phyloP scores from a whole-genome alignment of 2,113 vertebrate species.

The Colossoma macropomum region DNA sequence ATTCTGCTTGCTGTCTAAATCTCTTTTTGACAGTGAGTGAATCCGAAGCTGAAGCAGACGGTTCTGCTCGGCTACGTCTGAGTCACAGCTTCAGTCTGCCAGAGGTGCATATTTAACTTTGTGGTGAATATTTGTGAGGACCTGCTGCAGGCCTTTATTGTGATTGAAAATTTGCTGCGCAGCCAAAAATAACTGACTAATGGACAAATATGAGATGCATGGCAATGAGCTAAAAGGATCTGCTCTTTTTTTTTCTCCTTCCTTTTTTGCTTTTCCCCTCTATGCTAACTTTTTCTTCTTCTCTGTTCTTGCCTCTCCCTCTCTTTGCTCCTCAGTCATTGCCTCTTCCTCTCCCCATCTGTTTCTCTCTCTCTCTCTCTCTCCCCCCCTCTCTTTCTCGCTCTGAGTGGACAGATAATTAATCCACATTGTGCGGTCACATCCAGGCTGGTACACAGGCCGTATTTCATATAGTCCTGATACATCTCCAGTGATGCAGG shows the following conservation, averaged over 20 bases:
- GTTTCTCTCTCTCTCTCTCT: conserved; percentile 15
- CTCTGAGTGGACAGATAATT: conserved; percentile 52
- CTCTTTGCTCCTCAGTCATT: not conserved
- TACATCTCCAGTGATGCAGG: conserved; percentile 66
- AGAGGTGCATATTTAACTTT: conserved; percentile 39
- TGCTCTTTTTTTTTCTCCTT: not conserved
- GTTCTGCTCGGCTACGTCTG: conserved; percentile 44
- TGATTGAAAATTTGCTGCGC: conserved; percentile 57
- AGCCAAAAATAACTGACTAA: conserved; percentile 48
- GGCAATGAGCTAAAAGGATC: conserved; percentile 44
- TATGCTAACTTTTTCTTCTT: conserved; percentile 6
- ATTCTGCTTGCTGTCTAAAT: conserved; percentile 7
- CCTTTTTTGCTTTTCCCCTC: not conserved
- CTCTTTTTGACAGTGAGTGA: conserved; percentile 45
- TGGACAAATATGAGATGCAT: conserved; percentile 52
- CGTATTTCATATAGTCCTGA: conserved; percentile 67
- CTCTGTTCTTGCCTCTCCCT: conserved; percentile 3
- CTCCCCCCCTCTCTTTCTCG: conserved; percentile 28
- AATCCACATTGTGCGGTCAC: conserved; percentile 49
- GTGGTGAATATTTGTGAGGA: conserved; percentile 49
- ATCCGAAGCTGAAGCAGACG: conserved; percentile 37
- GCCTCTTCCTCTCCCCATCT: conserved; percentile 16
- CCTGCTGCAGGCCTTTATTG: conserved; percentile 54
- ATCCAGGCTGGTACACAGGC: conserved; percentile 32
- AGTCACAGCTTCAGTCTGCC: conserved; percentile 50